Percentiles rank a stretch among this genome's conserved stretches.
phyloP scores from a whole-genome alignment of 2,888 invertebrate genomes.

The Pseudeuparius sepicola region DNA sequence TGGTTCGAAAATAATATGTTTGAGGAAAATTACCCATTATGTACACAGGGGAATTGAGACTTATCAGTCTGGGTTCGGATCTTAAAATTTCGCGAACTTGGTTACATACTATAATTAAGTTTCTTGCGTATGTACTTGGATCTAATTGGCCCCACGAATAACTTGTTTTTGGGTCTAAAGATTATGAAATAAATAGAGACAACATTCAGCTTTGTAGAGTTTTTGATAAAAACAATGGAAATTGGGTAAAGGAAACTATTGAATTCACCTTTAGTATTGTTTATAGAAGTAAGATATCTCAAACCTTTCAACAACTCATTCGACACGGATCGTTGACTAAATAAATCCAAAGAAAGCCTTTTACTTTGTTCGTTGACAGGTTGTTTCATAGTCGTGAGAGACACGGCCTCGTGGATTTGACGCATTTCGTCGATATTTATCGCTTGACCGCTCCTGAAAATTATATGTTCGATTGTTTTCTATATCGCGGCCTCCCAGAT shows the following conservation, averaged over 20 bases:
- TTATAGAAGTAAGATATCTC: constrained; percentile 26
- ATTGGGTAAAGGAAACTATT: too few species aligned
- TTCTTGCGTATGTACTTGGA: constrained; percentile 38
- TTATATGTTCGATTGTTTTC: too few species aligned
- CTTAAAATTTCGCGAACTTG: constrained; percentile 42
- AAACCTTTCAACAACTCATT: constrained; percentile 47
- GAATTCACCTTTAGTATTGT: constrained; percentile 26
- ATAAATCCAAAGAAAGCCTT: constrained; percentile 41
- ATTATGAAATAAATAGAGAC: too few species aligned
- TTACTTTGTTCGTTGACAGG: constrained; percentile 26
- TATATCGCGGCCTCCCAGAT: too few species aligned
- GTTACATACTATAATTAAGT: constrained; percentile 43
- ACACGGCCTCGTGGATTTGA: constrained; percentile 28
- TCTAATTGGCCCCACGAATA: constrained; percentile 34
- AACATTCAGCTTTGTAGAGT: too few species aligned
- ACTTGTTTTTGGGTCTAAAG: constrained; percentile 23
- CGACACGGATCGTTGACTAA: constrained; percentile 44
- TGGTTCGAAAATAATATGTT: constrained; percentile 5
- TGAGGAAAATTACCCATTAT: constrained; percentile 40
- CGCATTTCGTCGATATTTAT: constrained; percentile 46
- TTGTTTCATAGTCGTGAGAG: constrained; percentile 28
- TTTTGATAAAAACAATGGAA: too few species aligned
- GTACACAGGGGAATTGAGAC: constrained; percentile 46
- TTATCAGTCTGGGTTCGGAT: constrained; percentile 44
- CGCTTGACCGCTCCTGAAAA: constrained; percentile 46